phyloP scores from a whole-genome alignment of 2,797 vertebrate genomes.

The Enteromius viviparus region DNA sequence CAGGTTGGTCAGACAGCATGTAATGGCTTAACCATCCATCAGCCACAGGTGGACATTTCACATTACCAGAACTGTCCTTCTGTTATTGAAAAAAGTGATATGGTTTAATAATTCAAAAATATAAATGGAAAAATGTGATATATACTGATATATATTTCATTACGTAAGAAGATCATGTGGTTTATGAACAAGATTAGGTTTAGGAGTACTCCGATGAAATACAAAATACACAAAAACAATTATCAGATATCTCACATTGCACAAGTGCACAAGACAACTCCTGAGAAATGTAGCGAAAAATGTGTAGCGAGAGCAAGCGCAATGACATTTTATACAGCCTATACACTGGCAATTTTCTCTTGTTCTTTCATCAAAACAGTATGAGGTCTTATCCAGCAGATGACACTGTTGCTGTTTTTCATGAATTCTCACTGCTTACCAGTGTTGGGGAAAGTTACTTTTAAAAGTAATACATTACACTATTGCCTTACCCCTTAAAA shows the following conservation, averaged over 20 bases:
- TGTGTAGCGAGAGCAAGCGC: no score
- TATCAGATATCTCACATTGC: neutral
- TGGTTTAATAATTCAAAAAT: neutral
- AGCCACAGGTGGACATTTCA: conserved; percentile 4
- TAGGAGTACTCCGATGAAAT: neutral
- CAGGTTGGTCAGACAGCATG: neutral
- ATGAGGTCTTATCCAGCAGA: neutral
- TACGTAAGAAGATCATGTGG: neutral
- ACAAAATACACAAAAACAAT: neutral
- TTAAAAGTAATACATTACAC: no score
- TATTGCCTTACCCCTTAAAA: no score
- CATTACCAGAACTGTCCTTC: neutral
- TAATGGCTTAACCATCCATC: conserved; percentile 32
- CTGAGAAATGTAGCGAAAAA: neutral
- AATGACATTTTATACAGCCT: neutral
- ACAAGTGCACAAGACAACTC: neutral
- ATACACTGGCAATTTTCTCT: neutral
- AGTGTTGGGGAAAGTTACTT: no score
- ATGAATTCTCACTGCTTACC: neutral
- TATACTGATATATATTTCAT: neutral
- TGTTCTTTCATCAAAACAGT: neutral
- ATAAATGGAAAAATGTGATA: no score
- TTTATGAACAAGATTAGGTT: neutral
- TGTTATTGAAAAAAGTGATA: neutral
- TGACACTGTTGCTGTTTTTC: neutral